Evolutionary conservation across 2,888 invertebrate species (phyloP), one percentile per base, ranked within the genome.

Genomic region (Caenorhabditis afra): DNA sequence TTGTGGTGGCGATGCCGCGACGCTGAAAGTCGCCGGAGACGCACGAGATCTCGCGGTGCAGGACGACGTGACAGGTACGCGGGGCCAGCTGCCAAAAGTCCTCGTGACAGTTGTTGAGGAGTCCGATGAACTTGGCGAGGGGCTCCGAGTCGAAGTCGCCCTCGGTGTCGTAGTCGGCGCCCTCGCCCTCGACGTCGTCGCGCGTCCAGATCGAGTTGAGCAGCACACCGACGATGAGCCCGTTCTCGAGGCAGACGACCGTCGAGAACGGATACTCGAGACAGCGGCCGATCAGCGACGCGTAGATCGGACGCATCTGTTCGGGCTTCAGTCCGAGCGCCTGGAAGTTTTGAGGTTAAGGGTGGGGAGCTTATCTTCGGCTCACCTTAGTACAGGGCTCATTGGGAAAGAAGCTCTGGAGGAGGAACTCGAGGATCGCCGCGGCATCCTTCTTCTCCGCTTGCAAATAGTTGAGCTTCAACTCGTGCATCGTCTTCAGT

Each of bases 251-350:
- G n/a, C 44, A 29, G 18, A 78, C 78, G 29, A 78, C 49, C 3
- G 78, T 78, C 22, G 78, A 78, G 44, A 78, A 78, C 14, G 78
- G 78, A 11, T 61, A 73, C n/a, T 78, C 53, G 5, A 78, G 39
- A 20, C 78, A 73, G 11, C 78, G 20, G 14, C 61, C 57, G 12
- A 78, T 55, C 12, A 78, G 62, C 0, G 59, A 16, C 12, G 47
- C 61, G 55, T 70, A 78, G 22, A 78, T 44, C 5, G 66, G 66
- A 14, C 55, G 49, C 11, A 73, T 29, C 37, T 71, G 61, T 0
- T 53, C 29, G 12, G 53, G 16, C 10, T 49, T 12, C 0, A 78
- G 55, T 18, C 57, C 47, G 10, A 78, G 50, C 10, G 78, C 78
- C 78, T 78, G 65, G 16, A 65, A 22, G 29, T 29, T 29, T 29